Base-by-base conservation (phyloP, 2,888 invertebrate species). In the Nesidiocoris tenuis region DNA sequence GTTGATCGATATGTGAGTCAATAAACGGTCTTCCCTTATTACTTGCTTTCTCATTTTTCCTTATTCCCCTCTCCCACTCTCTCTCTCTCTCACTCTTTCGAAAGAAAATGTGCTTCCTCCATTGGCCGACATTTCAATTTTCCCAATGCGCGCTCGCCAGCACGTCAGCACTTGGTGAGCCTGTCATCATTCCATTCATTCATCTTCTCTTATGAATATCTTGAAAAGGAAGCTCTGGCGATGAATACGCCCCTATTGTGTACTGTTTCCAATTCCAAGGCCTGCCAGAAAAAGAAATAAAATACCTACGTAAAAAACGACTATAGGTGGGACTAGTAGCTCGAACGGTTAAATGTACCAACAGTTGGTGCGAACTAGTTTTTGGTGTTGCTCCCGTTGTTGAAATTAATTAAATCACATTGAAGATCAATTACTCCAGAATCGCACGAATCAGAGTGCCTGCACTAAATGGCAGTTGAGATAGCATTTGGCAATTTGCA, bases 1-100 rank as follows among this genome's bases (percentile, higher is more conserved):
- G 54, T 56, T 55, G 67, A 67, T 67, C 67, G 67, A 67, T 67
- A 67, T 67, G 67, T 67, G 67, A 67, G 67, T 67, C 67, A 67
- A 67, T 67, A 67, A 56, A 67, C 54, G 54, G 67, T 56, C 67
- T 18, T 22, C 22, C 55, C 67, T 67, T 67, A 67, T 67, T 67
- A 55, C 67, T 67, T 56, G 67, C 67, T 67, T 65, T 65, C 65
- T 39, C 39, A 39, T 39, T 12, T 39, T 39, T 39, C 39, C 5
- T 39, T 39, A 39, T 39, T 39, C 39, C 39, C 3, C 12, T 12
- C 39, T 12, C 39, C 12, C 39, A 39, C n/a, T n/a, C n/a, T n/a
- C n/a, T 39, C 39, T 12, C 5, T 7, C 5, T 7, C 39, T 7
- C 5, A 39, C 3, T 39, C 39, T 39, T 39, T 3, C 39, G 12